These are phyloP conservation scores for Ephydatia muelleri DNA, from an alignment of 37 sponge, comb jelly and placozoan genomes.

Conservation along the genomic window DNA sequence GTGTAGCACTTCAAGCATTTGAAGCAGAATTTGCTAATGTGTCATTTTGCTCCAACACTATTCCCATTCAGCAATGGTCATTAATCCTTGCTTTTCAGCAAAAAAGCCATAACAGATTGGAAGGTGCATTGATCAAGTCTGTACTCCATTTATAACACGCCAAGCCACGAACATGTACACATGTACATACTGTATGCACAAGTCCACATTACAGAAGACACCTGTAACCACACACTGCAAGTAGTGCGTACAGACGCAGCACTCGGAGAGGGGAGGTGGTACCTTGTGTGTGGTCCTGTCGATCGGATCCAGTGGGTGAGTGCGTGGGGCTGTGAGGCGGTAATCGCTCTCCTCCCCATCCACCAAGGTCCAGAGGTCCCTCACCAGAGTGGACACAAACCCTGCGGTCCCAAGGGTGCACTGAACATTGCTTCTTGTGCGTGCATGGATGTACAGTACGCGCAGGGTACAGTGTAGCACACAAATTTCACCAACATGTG, in stretches of 20 bases:
- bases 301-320: constrained; percentile 77
- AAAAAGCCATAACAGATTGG: no score
- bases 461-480: background rate
- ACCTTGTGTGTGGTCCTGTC: constrained; percentile 78
- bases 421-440: no score
- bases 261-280: background rate
- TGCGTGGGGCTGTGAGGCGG: constrained; percentile 42
- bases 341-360: constrained; percentile 64
- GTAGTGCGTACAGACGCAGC: background rate
- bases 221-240: background rate
- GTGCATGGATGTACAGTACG: background rate
- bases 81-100: no score
- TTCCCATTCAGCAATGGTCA: no score
- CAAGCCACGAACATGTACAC: no score
- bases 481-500: background rate
- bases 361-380: constrained; percentile 62
- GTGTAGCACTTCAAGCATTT: no score
- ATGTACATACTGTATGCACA: background rate
- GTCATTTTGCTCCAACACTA: no score
- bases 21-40: no score
- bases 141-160: no score
- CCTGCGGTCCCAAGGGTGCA: no score
- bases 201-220: background rate
- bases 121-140: no score
- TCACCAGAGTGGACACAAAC: constrained; percentile 65